Evolutionary conservation across 2,113 vertebrate genomes (phyloP).

Genomic region (Hydrolagus affinis): DNA sequence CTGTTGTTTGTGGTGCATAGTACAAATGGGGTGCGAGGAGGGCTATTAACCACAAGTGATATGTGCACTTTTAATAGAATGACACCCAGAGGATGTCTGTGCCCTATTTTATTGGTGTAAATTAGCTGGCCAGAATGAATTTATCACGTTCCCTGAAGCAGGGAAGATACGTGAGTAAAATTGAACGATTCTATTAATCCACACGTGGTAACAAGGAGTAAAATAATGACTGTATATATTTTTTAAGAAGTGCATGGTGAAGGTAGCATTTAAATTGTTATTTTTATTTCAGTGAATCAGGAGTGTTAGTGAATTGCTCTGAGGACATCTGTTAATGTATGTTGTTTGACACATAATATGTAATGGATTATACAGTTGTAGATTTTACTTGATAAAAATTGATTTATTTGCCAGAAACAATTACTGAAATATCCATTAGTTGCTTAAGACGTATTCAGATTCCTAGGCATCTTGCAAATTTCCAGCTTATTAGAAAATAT

Average conservation of each 20-base stretch:
- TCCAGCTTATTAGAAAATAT: background rate
- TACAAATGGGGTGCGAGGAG: conserved; percentile 10
- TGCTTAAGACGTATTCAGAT: background rate
- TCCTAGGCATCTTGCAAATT: background rate
- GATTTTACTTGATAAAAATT: background rate
- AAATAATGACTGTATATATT: background rate
- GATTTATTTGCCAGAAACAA: conserved; percentile 9
- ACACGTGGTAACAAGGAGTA: too few species aligned
- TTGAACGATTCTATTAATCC: background rate
- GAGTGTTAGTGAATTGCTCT: background rate
- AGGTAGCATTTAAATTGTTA: background rate
- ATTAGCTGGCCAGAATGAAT: conserved; percentile 9
- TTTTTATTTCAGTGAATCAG: background rate
- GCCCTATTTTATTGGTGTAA: conserved; percentile 18
- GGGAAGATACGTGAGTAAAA: background rate
- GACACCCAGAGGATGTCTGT: background rate
- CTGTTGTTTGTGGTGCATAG: background rate
- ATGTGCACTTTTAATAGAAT: conserved; percentile 3
- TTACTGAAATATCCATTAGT: background rate
- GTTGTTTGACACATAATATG: background rate
- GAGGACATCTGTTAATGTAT: background rate
- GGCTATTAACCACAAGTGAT: background rate
- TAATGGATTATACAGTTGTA: background rate
- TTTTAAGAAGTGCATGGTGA: background rate
- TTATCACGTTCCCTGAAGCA: conserved; percentile 19